Base-by-base conservation (phyloP, 2,888 invertebrate species). In the Himalopsyche japonica region DNA sequence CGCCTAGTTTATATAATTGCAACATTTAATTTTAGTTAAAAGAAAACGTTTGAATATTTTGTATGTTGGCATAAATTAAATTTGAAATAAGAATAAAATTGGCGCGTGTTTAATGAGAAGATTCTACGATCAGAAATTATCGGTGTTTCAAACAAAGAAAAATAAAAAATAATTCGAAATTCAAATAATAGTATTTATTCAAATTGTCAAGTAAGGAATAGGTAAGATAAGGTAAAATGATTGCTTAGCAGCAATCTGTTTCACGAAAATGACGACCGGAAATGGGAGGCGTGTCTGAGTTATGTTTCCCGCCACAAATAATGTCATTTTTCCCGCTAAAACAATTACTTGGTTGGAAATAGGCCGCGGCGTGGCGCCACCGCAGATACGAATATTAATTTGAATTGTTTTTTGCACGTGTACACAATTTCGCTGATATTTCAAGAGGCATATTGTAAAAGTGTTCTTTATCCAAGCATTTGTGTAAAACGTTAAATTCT, bases 321-420 rank as follows among this genome's bases (percentile, higher is more conserved):
- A 57, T 37, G 48, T 76, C 37, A 32, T 57, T 82, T 78, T 81
- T 81, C 83, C 83, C 83, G 83, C 83, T 49, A 83, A 83, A 83
- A 80, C 77, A 76, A 80, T 76, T 48, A 70, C 47, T 34, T 34
- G 47, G 37, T 78, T 43, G 37, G 37, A 78, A 78, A 78, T n/a
- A 30, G 78, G 47, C 37, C 78, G 24, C 47, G 79, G 12, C 78
- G 78, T 77, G 77, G 76, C 43, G 37, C 77, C 37, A 30, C 78
- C 43, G 37, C 24, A 10, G 34, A 77, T 81, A 34, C 15, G 20
- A 78, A 77, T 30, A 0, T 34, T 78, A 82, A 79, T 70, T 24
- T n/a, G 30, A 70, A 81, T 81, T 47, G 70, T 76, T 43, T 34
- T 76, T 24, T 81, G 81, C 81, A 81, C 81, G 81, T 82, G 82